phyloP scores from a whole-genome alignment of 2,888 invertebrate genomes.

The Mactromeris polynyma region DNA sequence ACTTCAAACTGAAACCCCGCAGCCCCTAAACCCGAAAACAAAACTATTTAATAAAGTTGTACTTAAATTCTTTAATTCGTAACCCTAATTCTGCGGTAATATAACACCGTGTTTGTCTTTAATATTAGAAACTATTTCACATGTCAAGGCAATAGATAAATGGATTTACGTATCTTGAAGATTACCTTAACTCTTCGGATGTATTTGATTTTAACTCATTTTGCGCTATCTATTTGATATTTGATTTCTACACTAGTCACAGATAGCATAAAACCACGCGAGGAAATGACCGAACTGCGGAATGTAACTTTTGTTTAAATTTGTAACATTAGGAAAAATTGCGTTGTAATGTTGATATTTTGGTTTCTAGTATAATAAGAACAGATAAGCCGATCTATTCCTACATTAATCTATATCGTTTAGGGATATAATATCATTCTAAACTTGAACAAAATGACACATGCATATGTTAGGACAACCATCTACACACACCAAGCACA shows the following conservation, averaged over 20 bases:
- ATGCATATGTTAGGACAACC: no score
- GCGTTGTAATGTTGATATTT: conserved; percentile 7
- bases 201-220: conserved; percentile 39
- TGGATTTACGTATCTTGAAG: conserved; percentile 50
- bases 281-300: not conserved
- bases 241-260: conserved; percentile 36
- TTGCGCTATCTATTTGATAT: conserved; percentile 39
- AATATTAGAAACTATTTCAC: conserved; percentile 58
- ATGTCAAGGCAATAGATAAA: conserved; percentile 52
- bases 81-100: conserved; percentile 47
- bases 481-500: no score
- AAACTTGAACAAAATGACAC: not conserved
- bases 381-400: not conserved
- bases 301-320: conserved; percentile 36
- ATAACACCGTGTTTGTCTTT: conserved; percentile 51
- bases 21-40: conserved; percentile 6
- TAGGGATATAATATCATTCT: not conserved
- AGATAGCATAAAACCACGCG: conserved; percentile 30
- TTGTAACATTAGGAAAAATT: conserved; percentile 14
- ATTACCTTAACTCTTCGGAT: conserved; percentile 28
- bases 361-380: not conserved
- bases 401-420: conserved; percentile 2
- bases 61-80: conserved; percentile 40
- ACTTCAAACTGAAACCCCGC: not conserved
- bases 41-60: conserved; percentile 33